These are phyloP conservation scores for Collichthys lucidus DNA, from an alignment of 2,113 vertebrate genomes.

Conservation along the genomic window DNA sequence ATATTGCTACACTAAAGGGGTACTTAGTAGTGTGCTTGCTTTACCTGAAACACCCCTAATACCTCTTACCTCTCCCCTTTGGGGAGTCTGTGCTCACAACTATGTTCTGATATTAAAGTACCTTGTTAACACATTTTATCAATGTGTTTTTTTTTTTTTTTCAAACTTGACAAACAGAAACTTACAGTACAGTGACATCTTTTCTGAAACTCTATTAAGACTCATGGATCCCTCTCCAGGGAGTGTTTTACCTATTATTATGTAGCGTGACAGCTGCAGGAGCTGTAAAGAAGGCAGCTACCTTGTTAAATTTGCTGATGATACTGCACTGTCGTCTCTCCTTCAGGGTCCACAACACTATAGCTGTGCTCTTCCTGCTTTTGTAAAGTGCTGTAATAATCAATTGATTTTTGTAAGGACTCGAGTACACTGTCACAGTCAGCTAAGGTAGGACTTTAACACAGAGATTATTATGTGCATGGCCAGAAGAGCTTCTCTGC, in stretches of 20 bases:
- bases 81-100: neutral
- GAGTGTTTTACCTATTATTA: conserved; percentile 20
- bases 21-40: no score
- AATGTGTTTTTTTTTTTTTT: neutral
- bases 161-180: neutral
- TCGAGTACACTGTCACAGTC: conserved; percentile 3
- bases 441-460: conserved; percentile 4
- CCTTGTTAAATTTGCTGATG: conserved; percentile 30
- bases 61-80: neutral
- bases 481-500: neutral
- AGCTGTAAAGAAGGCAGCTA: neutral
- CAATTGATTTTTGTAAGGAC: conserved; percentile 6
- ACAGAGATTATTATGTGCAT: neutral
- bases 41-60: no score
- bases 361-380: neutral
- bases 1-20: no score
- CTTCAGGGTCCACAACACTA: conserved; percentile 14
- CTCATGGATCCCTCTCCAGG: conserved; percentile 2
- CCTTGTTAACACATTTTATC: neutral
- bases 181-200: neutral
- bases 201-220: neutral
- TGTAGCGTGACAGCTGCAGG: conserved; percentile 20
- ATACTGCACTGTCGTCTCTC: conserved; percentile 13
- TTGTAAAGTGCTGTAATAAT: conserved; percentile 16
- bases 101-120: neutral